Evolutionary conservation across 1,140 invertebrate genomes (phyloP).

Genomic region (Drosophila biarmipes): DNA sequence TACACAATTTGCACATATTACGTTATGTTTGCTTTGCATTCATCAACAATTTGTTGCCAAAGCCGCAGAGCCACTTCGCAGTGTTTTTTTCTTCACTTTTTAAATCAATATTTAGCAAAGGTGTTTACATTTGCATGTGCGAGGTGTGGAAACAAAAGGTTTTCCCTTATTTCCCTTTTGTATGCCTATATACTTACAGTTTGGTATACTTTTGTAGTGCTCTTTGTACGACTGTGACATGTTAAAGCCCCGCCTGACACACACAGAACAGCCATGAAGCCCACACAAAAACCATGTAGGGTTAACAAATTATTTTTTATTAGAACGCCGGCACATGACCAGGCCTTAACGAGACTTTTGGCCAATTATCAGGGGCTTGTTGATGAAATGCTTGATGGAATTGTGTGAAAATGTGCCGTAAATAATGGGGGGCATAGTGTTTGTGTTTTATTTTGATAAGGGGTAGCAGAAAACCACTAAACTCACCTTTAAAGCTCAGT

Average conservation of each 20-base stretch:
- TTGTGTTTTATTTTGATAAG: conserved; percentile 16
- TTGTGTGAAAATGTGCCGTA: conserved; percentile 29
- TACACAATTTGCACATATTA: conserved; percentile 44
- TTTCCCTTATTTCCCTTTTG: conserved; percentile 14
- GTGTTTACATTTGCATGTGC: conserved; percentile 32
- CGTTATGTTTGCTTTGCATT: conserved; percentile 35
- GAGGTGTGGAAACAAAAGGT: conserved; percentile 32
- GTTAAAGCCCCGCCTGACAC: conserved; percentile 58
- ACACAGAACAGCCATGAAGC: conserved; percentile 29
- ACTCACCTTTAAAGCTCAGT: conserved; percentile 34
- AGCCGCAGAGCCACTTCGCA: conserved; percentile 10
- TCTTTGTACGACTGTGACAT: conserved; percentile 43
- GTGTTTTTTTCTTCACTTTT: not conserved
- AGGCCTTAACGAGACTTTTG: conserved; percentile 25
- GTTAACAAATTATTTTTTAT: conserved; percentile 39
- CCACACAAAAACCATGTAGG: conserved; percentile 9
- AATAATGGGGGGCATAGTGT: conserved; percentile 14
- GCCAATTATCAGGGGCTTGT: conserved; percentile 39
- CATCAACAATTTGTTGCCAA: conserved; percentile 14
- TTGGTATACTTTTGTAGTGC: conserved; percentile 2
- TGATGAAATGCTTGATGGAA: conserved; percentile 27
- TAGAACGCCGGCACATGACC: conserved; percentile 36
- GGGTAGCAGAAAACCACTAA: not conserved
- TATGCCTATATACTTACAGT: conserved; percentile 14
- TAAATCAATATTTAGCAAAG: conserved; percentile 50